Evolutionary conservation across 2,888 invertebrate genomes (phyloP).

Genomic region (Microdon myrmicae): DNA sequence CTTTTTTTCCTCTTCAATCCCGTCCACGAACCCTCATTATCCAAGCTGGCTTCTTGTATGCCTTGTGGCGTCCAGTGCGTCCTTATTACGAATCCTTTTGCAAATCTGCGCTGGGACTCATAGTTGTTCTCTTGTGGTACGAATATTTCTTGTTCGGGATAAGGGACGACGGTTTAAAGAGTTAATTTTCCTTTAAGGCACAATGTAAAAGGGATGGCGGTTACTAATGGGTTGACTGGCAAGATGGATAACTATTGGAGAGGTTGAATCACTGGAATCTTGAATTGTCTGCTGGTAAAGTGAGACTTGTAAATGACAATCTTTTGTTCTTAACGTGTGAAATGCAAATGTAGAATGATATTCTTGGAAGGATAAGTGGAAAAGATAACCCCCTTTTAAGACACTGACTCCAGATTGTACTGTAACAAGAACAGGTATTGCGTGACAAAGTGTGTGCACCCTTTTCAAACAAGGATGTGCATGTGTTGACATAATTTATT

Average conservation of each 20-base stretch:
- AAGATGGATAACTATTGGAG: background rate
- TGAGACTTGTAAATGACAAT: too few relatives aligned
- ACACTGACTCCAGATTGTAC: conserved; percentile 15
- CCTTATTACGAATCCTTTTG: conserved; percentile 6
- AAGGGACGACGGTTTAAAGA: conserved; percentile 35
- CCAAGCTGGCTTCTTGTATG: conserved; percentile 10
- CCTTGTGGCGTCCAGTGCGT: conserved; percentile 5
- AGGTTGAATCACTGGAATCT: conserved; percentile 1
- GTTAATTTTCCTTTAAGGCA: conserved; percentile 44
- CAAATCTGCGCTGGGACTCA: conserved; percentile 32
- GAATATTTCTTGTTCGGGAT: background rate
- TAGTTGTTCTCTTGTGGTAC: conserved; percentile 27
- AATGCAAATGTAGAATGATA: conserved; percentile 13
- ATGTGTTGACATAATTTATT: conserved; percentile 50
- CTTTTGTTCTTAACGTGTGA: conserved; percentile 13
- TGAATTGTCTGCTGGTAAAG: conserved; percentile 26
- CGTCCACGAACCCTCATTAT: conserved; percentile 31
- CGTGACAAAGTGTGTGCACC: background rate
- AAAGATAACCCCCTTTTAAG: conserved; percentile 21
- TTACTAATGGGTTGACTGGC: background rate
- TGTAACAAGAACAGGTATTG: conserved; percentile 7
- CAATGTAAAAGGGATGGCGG: conserved; percentile 11
- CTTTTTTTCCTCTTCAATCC: conserved; percentile 27
- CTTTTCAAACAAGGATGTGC: conserved; percentile 27
- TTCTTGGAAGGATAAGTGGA: conserved; percentile 14